phyloP scores from a whole-genome alignment of 1,140 invertebrate genomes.

The Ooceraea biroi region DNA sequence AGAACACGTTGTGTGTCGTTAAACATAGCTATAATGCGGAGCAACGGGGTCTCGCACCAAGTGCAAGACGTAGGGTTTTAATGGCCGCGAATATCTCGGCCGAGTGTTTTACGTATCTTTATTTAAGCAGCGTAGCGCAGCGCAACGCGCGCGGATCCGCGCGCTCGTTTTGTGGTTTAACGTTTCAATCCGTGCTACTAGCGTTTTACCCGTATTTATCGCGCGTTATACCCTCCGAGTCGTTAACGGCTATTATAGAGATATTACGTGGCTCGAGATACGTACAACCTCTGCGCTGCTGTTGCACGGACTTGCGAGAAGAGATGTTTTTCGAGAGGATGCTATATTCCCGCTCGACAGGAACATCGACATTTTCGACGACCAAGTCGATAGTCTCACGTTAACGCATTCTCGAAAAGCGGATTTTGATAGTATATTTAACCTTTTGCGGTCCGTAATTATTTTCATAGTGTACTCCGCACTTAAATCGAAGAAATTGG shows the following conservation, averaged over 20 bases:
- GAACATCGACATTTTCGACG: not conserved
- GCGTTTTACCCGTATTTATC: slow-evolving; percentile 28
- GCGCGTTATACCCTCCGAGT: slow-evolving; percentile 34
- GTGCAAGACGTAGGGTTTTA: slow-evolving; percentile 74
- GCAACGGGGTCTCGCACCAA: slow-evolving; percentile 72
- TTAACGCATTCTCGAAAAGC: too few species aligned
- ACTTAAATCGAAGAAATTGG: too few species aligned
- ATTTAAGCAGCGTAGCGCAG: slow-evolving; percentile 27
- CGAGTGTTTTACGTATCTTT: slow-evolving; percentile 42
- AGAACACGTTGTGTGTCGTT: slow-evolving; percentile 74
- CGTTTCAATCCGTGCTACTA: slow-evolving; percentile 41
- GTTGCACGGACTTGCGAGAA: not conserved
- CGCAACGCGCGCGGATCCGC: slow-evolving; percentile 14
- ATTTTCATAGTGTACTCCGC: too few species aligned
- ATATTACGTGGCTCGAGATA: slow-evolving; percentile 52
- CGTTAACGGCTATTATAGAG: slow-evolving; percentile 57
- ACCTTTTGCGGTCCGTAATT: too few species aligned
- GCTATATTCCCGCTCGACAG: slow-evolving; percentile 1
- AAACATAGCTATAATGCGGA: slow-evolving; percentile 74
- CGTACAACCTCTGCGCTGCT: slow-evolving; percentile 49
- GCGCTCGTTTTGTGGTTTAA: slow-evolving; percentile 53
- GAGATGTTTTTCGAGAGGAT: not conserved
- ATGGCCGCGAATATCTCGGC: slow-evolving; percentile 73
- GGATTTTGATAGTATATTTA: too few species aligned
- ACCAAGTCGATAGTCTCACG: not conserved